A percentile compares a stretch with the other conserved stretches of the same genome.
These are phyloP conservation scores for Mobula hypostoma DNA, from an alignment of 2,113 vertebrate species.

Conservation along the genomic window DNA sequence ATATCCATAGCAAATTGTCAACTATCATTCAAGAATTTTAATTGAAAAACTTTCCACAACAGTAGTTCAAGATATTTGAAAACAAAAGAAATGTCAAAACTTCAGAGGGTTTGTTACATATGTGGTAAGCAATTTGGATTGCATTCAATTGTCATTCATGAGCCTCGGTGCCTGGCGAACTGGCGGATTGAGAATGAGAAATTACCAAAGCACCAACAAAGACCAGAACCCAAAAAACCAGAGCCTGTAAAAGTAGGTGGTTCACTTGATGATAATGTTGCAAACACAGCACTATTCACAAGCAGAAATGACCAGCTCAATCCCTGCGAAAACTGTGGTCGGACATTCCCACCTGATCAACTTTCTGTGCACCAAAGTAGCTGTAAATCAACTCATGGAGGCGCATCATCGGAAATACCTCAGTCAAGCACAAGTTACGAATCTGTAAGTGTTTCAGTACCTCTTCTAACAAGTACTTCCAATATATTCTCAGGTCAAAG, in stretches of 20 bases:
- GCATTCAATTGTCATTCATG: constrained; percentile 58
- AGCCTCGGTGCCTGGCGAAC: constrained; percentile 62
- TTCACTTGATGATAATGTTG: not conserved
- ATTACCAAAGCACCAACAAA: constrained; percentile 54
- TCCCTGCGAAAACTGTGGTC: constrained; percentile 53
- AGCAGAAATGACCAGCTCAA: constrained; percentile 54
- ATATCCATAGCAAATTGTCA: not conserved
- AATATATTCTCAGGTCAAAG: not conserved
- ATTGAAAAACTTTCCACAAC: not conserved
- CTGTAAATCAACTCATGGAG: constrained; percentile 46
- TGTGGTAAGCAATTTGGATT: constrained; percentile 67
- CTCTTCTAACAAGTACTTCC: not conserved
- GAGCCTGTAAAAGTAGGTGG: constrained; percentile 30
- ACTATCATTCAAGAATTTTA: not conserved
- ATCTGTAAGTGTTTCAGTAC: constrained; percentile 30
- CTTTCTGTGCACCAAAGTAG: constrained; percentile 54
- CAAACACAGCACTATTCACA: constrained; percentile 47
- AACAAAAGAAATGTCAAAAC: not conserved
- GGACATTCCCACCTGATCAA: constrained; percentile 54
- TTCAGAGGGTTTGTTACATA: constrained; percentile 57
- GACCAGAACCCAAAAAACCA: constrained; percentile 54
- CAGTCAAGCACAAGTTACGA: constrained; percentile 28
- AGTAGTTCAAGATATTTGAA: constrained; percentile 2
- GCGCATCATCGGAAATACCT: fast-evolving
- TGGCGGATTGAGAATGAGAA: constrained; percentile 57